Conservation (phyloP, 2,797 vertebrate genomes). For the Rhinella marina region DNA sequence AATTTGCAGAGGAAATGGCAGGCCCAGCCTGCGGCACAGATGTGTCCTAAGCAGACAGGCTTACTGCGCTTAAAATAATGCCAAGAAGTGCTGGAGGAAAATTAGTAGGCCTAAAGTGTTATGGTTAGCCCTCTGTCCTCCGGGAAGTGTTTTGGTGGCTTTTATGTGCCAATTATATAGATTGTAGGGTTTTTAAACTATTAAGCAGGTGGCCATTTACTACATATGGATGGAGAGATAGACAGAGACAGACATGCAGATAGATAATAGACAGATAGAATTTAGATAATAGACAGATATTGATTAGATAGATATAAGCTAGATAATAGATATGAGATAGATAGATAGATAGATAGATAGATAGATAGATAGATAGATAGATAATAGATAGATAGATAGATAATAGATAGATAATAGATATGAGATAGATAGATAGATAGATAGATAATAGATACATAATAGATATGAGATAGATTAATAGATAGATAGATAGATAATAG, state of each 20-base stretch:
- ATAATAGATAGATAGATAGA: not conserved
- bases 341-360: not conserved
- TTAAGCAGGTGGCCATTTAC: not conserved
- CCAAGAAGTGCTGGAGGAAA: constrained; percentile 79
- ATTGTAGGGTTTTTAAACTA: constrained; percentile 60
- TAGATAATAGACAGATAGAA: not conserved
- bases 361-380: not conserved
- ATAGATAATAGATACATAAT: not conserved
- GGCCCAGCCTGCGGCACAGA: constrained; percentile 91
- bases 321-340: not conserved
- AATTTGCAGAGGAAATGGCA: constrained; percentile 98
- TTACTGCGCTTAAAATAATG: constrained; percentile 79
- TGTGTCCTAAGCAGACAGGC: constrained; percentile 89
- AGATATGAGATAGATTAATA: not conserved
- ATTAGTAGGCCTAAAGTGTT: constrained; percentile 86
- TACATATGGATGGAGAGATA: not conserved
- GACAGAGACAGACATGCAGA: not conserved
- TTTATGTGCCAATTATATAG: constrained; percentile 86
- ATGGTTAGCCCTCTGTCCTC: constrained; percentile 87
- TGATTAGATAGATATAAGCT: not conserved
- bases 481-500: no score
- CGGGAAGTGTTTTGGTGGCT: constrained; percentile 80
- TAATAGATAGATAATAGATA: not conserved
- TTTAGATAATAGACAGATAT: not conserved
- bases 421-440: constrained; percentile 5